Percentiles rank a stretch among this genome's conserved stretches.
phyloP scores from a whole-genome alignment of 2,113 vertebrate species.

The Oryzias melastigma region DNA sequence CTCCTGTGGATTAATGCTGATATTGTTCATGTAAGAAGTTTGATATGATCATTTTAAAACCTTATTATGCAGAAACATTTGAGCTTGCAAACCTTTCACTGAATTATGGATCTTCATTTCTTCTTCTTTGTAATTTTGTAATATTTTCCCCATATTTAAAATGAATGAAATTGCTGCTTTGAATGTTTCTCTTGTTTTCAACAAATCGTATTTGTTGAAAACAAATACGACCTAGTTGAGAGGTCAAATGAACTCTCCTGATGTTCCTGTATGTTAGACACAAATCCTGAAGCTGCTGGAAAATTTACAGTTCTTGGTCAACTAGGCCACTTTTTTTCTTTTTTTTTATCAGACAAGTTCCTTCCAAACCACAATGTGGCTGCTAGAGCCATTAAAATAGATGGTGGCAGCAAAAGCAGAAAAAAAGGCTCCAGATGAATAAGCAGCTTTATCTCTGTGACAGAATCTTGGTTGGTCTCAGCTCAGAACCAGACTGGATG shows the following conservation, averaged over 20 bases:
- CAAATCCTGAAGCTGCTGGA: conserved; percentile 53
- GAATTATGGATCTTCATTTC: too few relatives aligned
- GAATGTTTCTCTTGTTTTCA: background rate
- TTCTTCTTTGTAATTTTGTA: too few relatives aligned
- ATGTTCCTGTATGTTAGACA: conserved; percentile 43
- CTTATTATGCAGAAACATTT: too few relatives aligned
- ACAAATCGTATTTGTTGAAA: too few relatives aligned
- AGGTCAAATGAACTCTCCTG: conserved; percentile 64
- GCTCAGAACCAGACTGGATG: too few relatives aligned
- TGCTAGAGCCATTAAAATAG: conserved; percentile 23
- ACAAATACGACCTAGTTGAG: too few relatives aligned
- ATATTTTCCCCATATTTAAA: too few relatives aligned
- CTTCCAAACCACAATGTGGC: conserved; percentile 2
- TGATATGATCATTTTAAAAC: background rate
- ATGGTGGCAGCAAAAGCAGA: conserved; percentile 32
- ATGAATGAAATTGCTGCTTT: too few relatives aligned
- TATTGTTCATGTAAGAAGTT: conserved; percentile 8
- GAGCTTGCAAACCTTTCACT: too few relatives aligned
- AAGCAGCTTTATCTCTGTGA: conserved; percentile 46
- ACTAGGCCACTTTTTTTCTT: conserved; percentile 22
- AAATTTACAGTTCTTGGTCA: conserved; percentile 48
- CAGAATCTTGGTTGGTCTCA: background rate
- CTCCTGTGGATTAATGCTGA: conserved; percentile 50
- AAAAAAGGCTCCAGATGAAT: conserved; percentile 30
- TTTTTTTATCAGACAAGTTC: conserved; percentile 23